Evolutionary conservation across 2,888 invertebrate genomes (phyloP).

Genomic region (Didymodactylos carnosus): DNA sequence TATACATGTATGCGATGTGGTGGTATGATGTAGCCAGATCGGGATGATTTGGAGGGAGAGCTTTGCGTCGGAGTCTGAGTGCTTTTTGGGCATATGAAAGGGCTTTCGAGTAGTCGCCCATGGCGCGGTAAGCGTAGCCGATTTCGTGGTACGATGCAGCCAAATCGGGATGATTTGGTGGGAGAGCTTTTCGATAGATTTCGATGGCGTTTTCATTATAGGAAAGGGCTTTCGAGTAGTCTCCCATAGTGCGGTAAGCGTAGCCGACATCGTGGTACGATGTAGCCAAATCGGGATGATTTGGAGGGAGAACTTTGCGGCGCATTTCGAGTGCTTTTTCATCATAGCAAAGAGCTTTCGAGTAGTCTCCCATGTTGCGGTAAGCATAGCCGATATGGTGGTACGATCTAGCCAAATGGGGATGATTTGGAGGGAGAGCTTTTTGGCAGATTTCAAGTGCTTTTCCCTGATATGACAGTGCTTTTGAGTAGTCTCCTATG

Average conservation of each 20-base stretch:
- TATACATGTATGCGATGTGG: too few relatives aligned
- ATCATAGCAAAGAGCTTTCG: not conserved
- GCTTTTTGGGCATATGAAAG: too few relatives aligned
- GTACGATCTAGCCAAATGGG: not conserved
- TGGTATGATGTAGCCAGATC: too few relatives aligned
- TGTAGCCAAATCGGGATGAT: not conserved
- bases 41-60: too few relatives aligned
- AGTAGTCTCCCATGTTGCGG: not conserved
- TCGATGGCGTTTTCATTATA: not conserved
- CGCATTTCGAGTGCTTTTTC: not conserved
- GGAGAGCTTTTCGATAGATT: not conserved
- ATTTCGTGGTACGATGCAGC: not conserved
- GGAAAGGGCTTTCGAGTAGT: not conserved
- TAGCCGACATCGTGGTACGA: not conserved
- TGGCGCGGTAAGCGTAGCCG: not conserved
- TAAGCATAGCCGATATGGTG: not conserved
- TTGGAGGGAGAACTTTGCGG: not conserved
- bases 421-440: not conserved
- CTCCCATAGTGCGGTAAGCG: not conserved
- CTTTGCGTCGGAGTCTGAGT: too few relatives aligned
- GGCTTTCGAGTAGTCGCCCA: not conserved
- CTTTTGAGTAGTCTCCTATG: not conserved
- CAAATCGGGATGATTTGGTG: not conserved
- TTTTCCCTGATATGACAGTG: not conserved
- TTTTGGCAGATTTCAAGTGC: not conserved